Evolutionary conservation across 2,888 invertebrate genomes (phyloP).

Genomic region (Lasioglossum calceatum): DNA sequence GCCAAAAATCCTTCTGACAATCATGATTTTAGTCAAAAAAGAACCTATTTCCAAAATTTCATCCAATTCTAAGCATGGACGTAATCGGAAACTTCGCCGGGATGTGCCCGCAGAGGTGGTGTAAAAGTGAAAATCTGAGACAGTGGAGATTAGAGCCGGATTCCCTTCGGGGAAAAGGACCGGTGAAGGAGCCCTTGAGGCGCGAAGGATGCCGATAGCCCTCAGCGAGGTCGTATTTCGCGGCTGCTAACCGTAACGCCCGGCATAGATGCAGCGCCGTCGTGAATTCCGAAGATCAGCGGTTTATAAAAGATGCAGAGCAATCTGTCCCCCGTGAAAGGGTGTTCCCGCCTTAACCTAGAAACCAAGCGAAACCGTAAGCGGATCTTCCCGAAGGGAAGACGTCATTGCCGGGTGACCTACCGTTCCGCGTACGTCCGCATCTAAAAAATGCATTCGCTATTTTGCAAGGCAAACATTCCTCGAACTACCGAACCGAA

Average conservation of each 20-base stretch:
- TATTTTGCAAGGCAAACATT: slow-evolving; percentile 78
- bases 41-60: too few species aligned
- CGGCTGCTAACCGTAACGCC: slow-evolving; percentile 40
- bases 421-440: slow-evolving; percentile 14
- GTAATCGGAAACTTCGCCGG: too few species aligned
- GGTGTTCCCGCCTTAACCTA: slow-evolving; percentile 70
- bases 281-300: slow-evolving; percentile 62
- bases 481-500: slow-evolving; percentile 30
- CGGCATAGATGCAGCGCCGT: slow-evolving; percentile 17
- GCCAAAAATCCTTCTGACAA: too few species aligned
- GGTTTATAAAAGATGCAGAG: slow-evolving; percentile 78
- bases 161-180: background rate
- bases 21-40: too few species aligned
- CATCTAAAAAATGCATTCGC: slow-evolving; percentile 75
- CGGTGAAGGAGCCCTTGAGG: background rate
- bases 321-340: slow-evolving; percentile 75
- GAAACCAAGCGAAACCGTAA: slow-evolving; percentile 63
- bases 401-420: slow-evolving; percentile 55
- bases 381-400: slow-evolving; percentile 58
- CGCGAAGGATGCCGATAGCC: slow-evolving; percentile 31
- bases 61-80: too few species aligned
- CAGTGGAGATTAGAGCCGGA: background rate
- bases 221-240: slow-evolving; percentile 18
- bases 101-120: background rate
- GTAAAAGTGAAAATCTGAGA: background rate